Conservation (phyloP, 2,797 vertebrate species). For the Acipenser ruthenus region DNA sequence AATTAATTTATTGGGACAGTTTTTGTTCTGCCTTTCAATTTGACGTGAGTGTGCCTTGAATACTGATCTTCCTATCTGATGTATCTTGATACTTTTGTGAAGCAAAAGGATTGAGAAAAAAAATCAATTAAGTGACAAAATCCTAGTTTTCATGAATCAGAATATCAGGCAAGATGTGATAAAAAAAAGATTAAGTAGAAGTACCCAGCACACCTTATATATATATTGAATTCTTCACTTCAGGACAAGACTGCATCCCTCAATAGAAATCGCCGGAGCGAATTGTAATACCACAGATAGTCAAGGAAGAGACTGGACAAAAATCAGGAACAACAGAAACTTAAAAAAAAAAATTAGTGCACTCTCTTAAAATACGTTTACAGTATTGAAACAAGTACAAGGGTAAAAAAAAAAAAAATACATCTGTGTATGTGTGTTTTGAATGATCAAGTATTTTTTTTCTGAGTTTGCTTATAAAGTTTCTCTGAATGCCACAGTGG, state of each 20-base stretch:
- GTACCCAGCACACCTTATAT: slow-evolving; percentile 79
- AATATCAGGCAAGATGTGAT: slow-evolving; percentile 55
- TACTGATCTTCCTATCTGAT: slow-evolving; percentile 94
- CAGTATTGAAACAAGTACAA: slow-evolving; percentile 99
- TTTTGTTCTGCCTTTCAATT: slow-evolving; percentile 90
- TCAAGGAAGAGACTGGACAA: slow-evolving; percentile 51
- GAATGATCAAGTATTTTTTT: slow-evolving; percentile 76
- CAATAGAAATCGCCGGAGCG: slow-evolving; percentile 36
- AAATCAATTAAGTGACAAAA: slow-evolving; percentile 25
- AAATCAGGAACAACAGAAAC: slow-evolving; percentile 86
- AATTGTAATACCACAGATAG: slow-evolving; percentile 46
- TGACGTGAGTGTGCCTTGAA: slow-evolving; percentile 98
- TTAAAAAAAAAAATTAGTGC: slow-evolving; percentile 76
- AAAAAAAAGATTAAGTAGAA: slow-evolving; percentile 64
- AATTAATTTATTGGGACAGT: slow-evolving; percentile 84
- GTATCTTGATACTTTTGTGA: slow-evolving; percentile 74
- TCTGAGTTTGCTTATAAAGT: slow-evolving; percentile 84
- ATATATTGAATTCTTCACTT: slow-evolving; percentile 54
- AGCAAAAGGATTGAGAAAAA: slow-evolving; percentile 43
- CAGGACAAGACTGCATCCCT: slow-evolving; percentile 45
- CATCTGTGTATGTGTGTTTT: slow-evolving; percentile 94
- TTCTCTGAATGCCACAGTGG: slow-evolving; percentile 81
- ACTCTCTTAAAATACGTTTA: slow-evolving; percentile 99
- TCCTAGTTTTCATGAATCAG: slow-evolving; percentile 36
- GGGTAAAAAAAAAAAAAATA: slow-evolving; percentile 76